Percentiles rank a stretch among this genome's conserved stretches.
phyloP scores from a whole-genome alignment of 2,888 invertebrate genomes.

The Parasteatoda lunata region DNA sequence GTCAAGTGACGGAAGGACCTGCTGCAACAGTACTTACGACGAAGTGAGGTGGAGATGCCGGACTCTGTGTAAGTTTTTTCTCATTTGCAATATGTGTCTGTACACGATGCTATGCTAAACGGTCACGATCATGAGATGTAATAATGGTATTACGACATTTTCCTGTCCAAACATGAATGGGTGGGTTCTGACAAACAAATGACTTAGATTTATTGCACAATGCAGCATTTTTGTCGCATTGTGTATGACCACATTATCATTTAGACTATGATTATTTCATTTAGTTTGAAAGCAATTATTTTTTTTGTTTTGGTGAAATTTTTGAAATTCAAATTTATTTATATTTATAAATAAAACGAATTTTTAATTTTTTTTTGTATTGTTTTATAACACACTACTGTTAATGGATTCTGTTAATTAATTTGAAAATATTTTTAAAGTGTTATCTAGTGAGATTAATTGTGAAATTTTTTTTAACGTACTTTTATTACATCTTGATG shows the following conservation, averaged over 20 bases:
- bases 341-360: no score
- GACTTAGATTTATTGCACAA: no score
- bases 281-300: not conserved
- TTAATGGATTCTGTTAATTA: no score
- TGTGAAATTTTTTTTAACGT: no score
- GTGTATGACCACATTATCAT: not conserved
- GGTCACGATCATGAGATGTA: not conserved
- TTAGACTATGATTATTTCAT: not conserved
- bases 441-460: no score
- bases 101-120: not conserved
- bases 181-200: not conserved
- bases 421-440: no score
- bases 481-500: no score
- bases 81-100: constrained; percentile 1
- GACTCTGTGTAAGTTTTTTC: constrained; percentile 54
- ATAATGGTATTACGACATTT: not conserved
- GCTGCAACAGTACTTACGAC: constrained; percentile 19
- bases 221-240: not conserved
- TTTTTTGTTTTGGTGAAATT: not conserved
- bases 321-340: not conserved
- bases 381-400: no score
- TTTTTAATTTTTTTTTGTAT: no score
- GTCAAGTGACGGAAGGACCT: constrained; percentile 32
- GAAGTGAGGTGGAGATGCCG: constrained; percentile 63
- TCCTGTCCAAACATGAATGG: not conserved